These are phyloP conservation scores for Medauroidea extradentata DNA, from an alignment of 1,140 invertebrate species.

Conservation along the genomic window DNA sequence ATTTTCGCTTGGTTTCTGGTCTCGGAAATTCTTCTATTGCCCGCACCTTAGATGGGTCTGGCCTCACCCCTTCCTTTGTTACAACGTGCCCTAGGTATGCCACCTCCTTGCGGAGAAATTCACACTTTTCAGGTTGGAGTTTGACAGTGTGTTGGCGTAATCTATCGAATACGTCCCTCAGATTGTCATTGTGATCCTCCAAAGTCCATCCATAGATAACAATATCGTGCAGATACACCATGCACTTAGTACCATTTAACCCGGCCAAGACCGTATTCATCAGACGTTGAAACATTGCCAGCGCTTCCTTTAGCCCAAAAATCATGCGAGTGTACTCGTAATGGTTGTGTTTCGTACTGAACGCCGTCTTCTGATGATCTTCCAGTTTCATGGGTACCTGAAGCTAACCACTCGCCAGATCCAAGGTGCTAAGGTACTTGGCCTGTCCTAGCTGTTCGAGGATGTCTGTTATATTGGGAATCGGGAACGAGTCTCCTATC, in stretches of 20 bases:
- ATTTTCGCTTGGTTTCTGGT: conserved; percentile 37
- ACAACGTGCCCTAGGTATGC: conserved; percentile 43
- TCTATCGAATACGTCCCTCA: conserved; percentile 37
- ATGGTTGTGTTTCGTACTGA: conserved; percentile 34
- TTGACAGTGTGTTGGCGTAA: conserved; percentile 40
- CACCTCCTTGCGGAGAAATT: no score
- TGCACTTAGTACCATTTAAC: conserved; percentile 28
- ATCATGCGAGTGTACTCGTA: conserved; percentile 38
- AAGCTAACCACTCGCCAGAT: conserved; percentile 46
- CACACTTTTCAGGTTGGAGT: no score
- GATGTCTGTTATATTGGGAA: no score
- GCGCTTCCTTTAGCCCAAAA: conserved; percentile 31
- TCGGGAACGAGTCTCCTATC: no score
- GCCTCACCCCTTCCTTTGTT: conserved; percentile 38
- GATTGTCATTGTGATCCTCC: conserved; percentile 30
- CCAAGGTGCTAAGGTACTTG: conserved; percentile 41
- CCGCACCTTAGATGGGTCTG: conserved; percentile 42
- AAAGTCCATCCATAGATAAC: conserved; percentile 37
- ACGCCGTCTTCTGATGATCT: conserved; percentile 45
- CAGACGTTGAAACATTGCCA: no score
- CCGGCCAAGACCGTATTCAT: conserved; percentile 38
- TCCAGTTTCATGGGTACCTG: conserved; percentile 42
- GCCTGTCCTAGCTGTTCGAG: conserved; percentile 41
- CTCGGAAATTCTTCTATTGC: conserved; percentile 38
- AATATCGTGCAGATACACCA: conserved; percentile 44